Percentiles rank a stretch among this genome's conserved stretches.
Evolutionary conservation across 2,888 invertebrate species (phyloP).

Genomic region (Trichopoda pennipes): DNA sequence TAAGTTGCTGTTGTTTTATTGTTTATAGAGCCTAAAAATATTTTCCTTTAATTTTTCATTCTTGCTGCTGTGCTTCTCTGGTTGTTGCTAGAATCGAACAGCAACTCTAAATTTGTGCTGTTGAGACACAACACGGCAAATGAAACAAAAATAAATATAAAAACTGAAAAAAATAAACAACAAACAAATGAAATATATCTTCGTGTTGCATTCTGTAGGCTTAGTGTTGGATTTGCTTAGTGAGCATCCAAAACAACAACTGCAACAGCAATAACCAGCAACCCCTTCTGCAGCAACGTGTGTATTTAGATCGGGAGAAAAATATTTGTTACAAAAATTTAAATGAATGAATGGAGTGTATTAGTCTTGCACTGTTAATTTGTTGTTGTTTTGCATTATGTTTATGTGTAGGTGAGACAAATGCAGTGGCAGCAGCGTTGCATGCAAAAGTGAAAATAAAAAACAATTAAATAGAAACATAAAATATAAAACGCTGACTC

Average conservation of each 20-base stretch:
- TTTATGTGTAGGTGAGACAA: slow-evolving; percentile 47
- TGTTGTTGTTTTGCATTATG: neutral
- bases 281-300: slow-evolving; percentile 31
- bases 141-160: neutral
- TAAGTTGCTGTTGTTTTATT: slow-evolving; percentile 19
- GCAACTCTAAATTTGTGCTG: slow-evolving; percentile 2
- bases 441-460: slow-evolving; percentile 42
- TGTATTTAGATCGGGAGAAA: slow-evolving; percentile 45
- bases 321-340: slow-evolving; percentile 5
- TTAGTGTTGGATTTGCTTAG: slow-evolving; percentile 43
- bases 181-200: neutral
- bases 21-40: slow-evolving; percentile 49
- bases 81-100: slow-evolving; percentile 15
- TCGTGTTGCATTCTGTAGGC: slow-evolving; percentile 26
- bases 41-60: slow-evolving; percentile 30
- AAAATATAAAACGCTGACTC: slow-evolving; percentile 57
- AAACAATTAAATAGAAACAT: slow-evolving; percentile 37
- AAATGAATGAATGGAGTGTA: slow-evolving; percentile 51
- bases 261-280: too few relatives aligned
- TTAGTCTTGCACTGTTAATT: slow-evolving; percentile 23
- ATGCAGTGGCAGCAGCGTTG: slow-evolving; percentile 46
- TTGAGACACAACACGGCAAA: slow-evolving; percentile 5
- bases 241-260: slow-evolving; percentile 41
- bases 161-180: slow-evolving; percentile 13
- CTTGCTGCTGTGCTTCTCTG: slow-evolving; percentile 1